A percentile compares a stretch with the other conserved stretches of the same genome.
phyloP scores from a whole-genome alignment of 2,113 vertebrate species.

The Perca schrenkii region DNA sequence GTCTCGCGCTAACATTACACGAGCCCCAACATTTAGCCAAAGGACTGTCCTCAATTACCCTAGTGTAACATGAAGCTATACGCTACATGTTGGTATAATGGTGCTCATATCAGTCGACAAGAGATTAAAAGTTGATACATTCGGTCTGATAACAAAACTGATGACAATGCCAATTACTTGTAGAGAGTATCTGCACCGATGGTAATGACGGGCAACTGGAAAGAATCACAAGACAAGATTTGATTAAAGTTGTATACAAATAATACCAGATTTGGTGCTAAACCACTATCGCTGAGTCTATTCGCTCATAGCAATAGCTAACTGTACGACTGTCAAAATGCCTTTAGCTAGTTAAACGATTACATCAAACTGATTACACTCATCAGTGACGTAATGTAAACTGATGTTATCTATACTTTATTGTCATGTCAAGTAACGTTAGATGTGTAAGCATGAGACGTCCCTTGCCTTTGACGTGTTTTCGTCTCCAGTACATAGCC shows the following conservation, averaged over 20 bases:
- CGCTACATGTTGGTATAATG: background rate
- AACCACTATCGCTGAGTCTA: slow-evolving; percentile 26
- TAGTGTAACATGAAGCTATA: background rate
- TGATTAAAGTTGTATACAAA: background rate
- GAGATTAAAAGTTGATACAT: background rate
- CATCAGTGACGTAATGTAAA: background rate
- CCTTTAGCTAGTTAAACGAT: background rate
- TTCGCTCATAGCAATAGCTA: slow-evolving; percentile 24
- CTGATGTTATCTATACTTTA: background rate
- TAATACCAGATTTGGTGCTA: background rate
- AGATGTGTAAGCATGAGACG: slow-evolving; percentile 5
- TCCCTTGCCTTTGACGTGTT: background rate
- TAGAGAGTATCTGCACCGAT: background rate
- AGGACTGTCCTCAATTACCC: background rate
- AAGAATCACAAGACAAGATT: background rate
- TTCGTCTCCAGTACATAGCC: slow-evolving; percentile 63
- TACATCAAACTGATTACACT: background rate
- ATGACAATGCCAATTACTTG: background rate
- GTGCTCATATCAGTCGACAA: background rate
- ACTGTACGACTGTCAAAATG: background rate
- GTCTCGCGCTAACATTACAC: background rate
- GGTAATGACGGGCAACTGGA: background rate
- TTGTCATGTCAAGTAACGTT: too few species aligned
- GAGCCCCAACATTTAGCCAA: background rate
- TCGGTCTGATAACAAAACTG: background rate